Evolutionary conservation across 2,113 vertebrate genomes (phyloP).

Genomic region (Myanophis thanlyinensis): DNA sequence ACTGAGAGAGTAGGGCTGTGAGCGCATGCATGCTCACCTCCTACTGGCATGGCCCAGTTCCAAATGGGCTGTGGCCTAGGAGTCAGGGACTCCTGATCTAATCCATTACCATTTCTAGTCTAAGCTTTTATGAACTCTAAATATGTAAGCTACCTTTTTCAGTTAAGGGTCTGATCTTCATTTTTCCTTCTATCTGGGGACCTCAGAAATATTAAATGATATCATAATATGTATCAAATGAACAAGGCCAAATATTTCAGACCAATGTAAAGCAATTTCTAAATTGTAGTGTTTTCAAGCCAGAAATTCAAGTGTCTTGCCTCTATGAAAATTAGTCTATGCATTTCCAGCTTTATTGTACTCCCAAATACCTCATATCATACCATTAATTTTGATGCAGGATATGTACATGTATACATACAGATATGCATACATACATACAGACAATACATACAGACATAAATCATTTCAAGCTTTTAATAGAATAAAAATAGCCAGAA

Average conservation of each 20-base stretch:
- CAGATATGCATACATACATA: too few species aligned
- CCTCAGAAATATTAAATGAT: neutral
- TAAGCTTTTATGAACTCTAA: neutral
- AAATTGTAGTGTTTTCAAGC: neutral
- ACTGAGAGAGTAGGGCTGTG: too few species aligned
- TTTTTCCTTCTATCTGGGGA: neutral
- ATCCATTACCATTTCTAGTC: neutral
- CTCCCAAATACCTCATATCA: neutral
- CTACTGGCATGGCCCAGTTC: too few species aligned
- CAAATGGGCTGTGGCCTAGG: too few species aligned
- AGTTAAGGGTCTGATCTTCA: neutral
- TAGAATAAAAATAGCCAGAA: neutral
- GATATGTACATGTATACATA: too few species aligned
- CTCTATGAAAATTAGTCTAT: neutral
- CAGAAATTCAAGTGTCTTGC: neutral
- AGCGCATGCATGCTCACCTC: too few species aligned
- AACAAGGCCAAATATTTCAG: neutral
- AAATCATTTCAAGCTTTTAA: neutral
- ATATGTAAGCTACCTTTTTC: neutral
- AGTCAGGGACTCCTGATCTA: too few species aligned
- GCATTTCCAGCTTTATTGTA: neutral
- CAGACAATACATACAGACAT: too few species aligned
- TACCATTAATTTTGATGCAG: too few species aligned
- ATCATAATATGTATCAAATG: neutral
- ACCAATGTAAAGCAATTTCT: neutral